Conservation (phyloP, 2,888 invertebrate genomes). For the Polymixis lichenea region DNA sequence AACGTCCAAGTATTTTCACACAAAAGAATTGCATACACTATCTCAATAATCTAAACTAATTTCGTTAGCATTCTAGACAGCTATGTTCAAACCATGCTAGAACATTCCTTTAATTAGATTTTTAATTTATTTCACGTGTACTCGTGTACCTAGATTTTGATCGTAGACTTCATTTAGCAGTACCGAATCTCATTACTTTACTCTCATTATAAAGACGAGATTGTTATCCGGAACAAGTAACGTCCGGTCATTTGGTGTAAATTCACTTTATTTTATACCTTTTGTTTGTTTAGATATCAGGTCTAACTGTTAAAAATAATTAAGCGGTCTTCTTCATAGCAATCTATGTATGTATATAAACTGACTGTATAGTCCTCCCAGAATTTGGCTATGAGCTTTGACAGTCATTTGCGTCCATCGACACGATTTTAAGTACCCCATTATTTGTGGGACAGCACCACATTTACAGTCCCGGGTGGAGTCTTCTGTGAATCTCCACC, state of each 20-base stretch:
- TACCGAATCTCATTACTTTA: constrained; percentile 11
- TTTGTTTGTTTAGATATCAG: neutral
- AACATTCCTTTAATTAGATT: constrained; percentile 35
- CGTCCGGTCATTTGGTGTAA: constrained; percentile 32
- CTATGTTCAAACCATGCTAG: constrained; percentile 9
- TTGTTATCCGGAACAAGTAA: constrained; percentile 45
- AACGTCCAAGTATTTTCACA: constrained; percentile 3
- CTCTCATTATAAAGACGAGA: constrained; percentile 21
- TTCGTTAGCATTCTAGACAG: constrained; percentile 7
- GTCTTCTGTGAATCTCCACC: too few species aligned
- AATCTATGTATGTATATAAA: too few species aligned
- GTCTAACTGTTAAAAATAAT: constrained; percentile 3
- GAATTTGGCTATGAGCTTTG: too few species aligned
- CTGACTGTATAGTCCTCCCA: too few species aligned
- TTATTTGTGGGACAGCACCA: too few species aligned
- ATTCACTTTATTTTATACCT: constrained; percentile 16
- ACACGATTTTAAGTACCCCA: too few species aligned
- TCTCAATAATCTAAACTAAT: constrained; percentile 30
- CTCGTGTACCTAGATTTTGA: constrained; percentile 17
- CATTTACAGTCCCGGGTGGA: too few species aligned
- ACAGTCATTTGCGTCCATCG: too few species aligned
- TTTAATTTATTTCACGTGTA: constrained; percentile 16
- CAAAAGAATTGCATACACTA: constrained; percentile 15
- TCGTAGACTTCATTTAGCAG: constrained; percentile 16
- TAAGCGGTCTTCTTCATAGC: neutral